These are phyloP conservation scores for Chamaedrilus cognettii DNA, from an alignment of 2,888 invertebrate genomes.

Conservation along the genomic window DNA sequence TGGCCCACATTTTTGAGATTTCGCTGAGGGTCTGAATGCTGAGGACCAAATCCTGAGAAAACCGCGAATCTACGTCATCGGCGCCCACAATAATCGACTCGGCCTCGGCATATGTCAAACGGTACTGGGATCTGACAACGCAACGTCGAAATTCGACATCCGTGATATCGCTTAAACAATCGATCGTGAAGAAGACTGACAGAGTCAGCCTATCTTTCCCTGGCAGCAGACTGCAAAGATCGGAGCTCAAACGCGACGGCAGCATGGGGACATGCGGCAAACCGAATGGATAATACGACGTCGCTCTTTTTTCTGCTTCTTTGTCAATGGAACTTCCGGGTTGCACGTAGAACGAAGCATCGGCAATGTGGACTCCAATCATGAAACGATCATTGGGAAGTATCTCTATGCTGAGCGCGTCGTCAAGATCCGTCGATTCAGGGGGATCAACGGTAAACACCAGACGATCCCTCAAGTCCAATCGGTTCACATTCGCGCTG, in stretches of 20 bases:
- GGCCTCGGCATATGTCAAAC: conserved; percentile 15
- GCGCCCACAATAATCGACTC: conserved; percentile 17
- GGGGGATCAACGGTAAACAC: conserved; percentile 93
- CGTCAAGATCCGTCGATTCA: conserved; percentile 90
- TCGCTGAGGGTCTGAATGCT: background rate
- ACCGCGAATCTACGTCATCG: background rate
- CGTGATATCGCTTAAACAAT: conserved; percentile 65
- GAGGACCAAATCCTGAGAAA: background rate
- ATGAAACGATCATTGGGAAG: conserved; percentile 66
- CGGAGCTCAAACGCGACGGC: conserved; percentile 77
- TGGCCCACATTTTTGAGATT: background rate
- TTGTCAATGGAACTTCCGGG: conserved; percentile 69
- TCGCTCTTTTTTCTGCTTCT: conserved; percentile 77
- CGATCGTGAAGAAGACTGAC: conserved; percentile 36
- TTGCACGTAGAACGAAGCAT: conserved; percentile 80
- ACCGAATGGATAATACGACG: conserved; percentile 57
- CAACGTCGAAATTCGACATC: background rate
- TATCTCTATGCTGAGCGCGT: conserved; percentile 81
- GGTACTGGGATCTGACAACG: conserved; percentile 4
- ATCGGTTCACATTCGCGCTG: conserved; percentile 49
- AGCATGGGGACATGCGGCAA: conserved; percentile 82
- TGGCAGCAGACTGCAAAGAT: conserved; percentile 61
- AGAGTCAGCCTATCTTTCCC: conserved; percentile 48
- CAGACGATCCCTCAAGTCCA: conserved; percentile 61
- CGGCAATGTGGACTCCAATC: conserved; percentile 89